These are phyloP conservation scores for Lucinisca nassula DNA, from an alignment of 2,888 invertebrate genomes.

Conservation along the genomic window DNA sequence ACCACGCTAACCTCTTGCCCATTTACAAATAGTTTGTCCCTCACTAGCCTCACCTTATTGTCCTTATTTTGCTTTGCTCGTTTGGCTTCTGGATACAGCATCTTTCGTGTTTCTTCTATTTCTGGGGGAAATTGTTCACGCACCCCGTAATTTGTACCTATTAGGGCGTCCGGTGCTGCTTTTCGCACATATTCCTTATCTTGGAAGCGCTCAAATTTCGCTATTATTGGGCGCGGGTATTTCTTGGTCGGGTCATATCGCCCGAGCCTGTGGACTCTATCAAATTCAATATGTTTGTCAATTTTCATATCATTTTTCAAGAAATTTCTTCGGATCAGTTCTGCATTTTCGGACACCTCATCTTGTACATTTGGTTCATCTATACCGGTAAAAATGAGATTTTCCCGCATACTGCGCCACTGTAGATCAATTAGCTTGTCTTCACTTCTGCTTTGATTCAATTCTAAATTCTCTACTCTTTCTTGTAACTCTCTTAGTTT, in stretches of 20 bases:
- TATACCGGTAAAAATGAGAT: slow-evolving; percentile 26
- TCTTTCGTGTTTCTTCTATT: slow-evolving; percentile 24
- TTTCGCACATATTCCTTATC: slow-evolving; percentile 19
- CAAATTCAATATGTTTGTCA: slow-evolving; percentile 9
- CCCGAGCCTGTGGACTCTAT: slow-evolving; percentile 29
- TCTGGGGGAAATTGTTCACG: slow-evolving; percentile 26
- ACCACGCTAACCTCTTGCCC: no score
- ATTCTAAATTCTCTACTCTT: background rate
- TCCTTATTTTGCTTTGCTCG: background rate
- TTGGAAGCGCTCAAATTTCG: slow-evolving; percentile 25
- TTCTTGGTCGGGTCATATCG: background rate
- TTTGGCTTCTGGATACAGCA: slow-evolving; percentile 22
- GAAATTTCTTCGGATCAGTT: slow-evolving; percentile 6
- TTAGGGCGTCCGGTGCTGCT: slow-evolving; percentile 2
- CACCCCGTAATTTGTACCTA: slow-evolving; percentile 1
- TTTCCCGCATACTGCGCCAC: slow-evolving; percentile 15
- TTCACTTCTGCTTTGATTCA: background rate
- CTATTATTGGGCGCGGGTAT: slow-evolving; percentile 21
- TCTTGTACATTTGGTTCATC: background rate
- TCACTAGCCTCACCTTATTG: slow-evolving; percentile 17
- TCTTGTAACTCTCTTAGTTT: background rate
- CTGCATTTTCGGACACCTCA: slow-evolving; percentile 6
- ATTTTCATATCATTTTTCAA: slow-evolving; percentile 30
- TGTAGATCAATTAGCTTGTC: slow-evolving; percentile 13
- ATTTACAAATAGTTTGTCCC: slow-evolving; percentile 28